These are phyloP conservation scores for Bambusicola thoracicus DNA, from an alignment of 2,113 vertebrate species.

Conservation along the genomic window DNA sequence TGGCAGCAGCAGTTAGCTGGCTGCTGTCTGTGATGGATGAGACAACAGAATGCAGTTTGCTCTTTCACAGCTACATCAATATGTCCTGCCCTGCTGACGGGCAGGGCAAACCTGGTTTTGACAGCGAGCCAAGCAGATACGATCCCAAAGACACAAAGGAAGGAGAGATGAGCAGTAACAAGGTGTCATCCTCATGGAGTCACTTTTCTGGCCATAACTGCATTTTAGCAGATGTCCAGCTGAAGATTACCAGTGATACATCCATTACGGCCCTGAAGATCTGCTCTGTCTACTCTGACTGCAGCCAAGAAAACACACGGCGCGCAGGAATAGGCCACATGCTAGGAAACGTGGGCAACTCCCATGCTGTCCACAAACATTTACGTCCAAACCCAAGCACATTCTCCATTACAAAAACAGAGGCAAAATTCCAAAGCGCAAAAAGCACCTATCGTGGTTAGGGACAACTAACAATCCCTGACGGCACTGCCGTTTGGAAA, in stretches of 20 bases:
- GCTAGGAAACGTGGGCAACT: constrained; percentile 50
- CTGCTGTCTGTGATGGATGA: background rate
- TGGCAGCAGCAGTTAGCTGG: background rate
- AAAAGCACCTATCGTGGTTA: background rate
- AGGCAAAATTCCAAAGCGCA: constrained; percentile 55
- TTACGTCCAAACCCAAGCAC: constrained; percentile 36
- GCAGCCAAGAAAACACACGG: constrained; percentile 49
- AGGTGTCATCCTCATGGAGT: background rate
- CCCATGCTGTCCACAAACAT: constrained; percentile 56
- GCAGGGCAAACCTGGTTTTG: constrained; percentile 15
- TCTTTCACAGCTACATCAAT: background rate
- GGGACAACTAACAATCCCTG: constrained; percentile 52
- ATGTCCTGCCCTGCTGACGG: background rate
- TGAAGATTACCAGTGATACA: constrained; percentile 10
- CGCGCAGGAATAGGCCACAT: constrained; percentile 54
- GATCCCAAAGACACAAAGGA: background rate
- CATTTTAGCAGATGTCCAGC: constrained; percentile 66
- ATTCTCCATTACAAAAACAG: constrained; percentile 55
- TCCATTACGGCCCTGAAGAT: constrained; percentile 46
- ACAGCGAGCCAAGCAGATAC: background rate
- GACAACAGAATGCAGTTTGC: background rate
- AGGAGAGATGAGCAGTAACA: background rate
- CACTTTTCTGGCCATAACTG: constrained; percentile 18
- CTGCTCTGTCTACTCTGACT: background rate
- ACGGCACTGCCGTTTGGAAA: constrained; percentile 7